Evolutionary conservation across 2,113 vertebrate species (phyloP).

Genomic region (Passerina amoena): DNA sequence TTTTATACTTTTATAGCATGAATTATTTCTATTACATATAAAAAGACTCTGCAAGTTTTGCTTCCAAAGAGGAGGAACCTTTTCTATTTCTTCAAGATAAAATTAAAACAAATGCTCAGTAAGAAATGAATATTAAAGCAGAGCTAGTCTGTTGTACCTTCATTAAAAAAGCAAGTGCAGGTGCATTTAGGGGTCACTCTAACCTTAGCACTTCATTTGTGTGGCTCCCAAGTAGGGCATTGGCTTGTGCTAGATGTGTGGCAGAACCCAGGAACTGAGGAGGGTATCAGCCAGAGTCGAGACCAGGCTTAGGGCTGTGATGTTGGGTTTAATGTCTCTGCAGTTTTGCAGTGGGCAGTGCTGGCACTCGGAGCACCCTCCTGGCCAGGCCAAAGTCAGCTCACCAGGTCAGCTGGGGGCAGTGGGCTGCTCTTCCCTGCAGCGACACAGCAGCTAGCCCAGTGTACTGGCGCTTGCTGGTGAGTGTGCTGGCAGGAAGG

Average conservation of each 20-base stretch:
- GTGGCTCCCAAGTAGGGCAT: fast-evolving
- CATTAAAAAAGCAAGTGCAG: background rate
- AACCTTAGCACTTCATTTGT: background rate
- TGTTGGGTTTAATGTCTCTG: background rate
- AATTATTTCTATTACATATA: too few species aligned
- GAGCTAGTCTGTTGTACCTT: background rate
- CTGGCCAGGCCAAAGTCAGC: background rate
- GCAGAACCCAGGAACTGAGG: background rate
- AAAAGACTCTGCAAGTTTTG: background rate
- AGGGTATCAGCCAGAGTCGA: background rate
- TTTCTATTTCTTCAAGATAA: background rate
- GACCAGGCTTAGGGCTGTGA: background rate
- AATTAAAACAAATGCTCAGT: background rate
- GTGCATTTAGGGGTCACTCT: background rate
- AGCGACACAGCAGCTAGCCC: background rate
- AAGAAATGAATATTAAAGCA: background rate
- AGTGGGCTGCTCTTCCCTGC: background rate
- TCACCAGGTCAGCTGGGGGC: background rate
- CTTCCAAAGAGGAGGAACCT: background rate
- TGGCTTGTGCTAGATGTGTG: background rate
- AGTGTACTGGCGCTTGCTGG: background rate
- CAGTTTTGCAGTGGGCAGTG: background rate
- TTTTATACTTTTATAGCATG: too few species aligned
- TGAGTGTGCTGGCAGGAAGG: background rate
- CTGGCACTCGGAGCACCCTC: background rate